phyloP scores from a whole-genome alignment of 2,113 vertebrate species.

The Gambusia holbrooki region DNA sequence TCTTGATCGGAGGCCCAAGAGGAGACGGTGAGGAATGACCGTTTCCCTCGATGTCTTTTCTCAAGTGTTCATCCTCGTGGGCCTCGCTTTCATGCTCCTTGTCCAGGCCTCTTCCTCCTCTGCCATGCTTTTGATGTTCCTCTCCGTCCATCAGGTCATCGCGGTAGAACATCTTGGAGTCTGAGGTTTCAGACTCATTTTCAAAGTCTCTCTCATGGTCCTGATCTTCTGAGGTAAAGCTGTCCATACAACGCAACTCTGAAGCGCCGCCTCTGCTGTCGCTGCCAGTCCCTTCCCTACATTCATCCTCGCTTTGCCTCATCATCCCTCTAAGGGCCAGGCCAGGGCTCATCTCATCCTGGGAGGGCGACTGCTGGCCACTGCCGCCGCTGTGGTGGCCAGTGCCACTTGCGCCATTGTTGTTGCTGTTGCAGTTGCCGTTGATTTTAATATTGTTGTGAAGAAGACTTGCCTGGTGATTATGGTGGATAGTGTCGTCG shows the following conservation, averaged over 20 bases:
- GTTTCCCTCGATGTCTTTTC: constrained; percentile 87
- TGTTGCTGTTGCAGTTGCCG: constrained; percentile 88
- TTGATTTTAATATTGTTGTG: constrained; percentile 80
- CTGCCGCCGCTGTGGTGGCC: constrained; percentile 88
- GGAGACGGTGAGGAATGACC: constrained; percentile 84
- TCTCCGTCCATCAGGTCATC: constrained; percentile 93
- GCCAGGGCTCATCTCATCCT: constrained; percentile 94
- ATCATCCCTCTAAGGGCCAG: constrained; percentile 91
- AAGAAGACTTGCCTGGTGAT: constrained; percentile 69
- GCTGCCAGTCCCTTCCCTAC: constrained; percentile 81
- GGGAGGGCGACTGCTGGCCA: constrained; percentile 93
- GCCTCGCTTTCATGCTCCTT: constrained; percentile 71
- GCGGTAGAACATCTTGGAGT: constrained; percentile 89
- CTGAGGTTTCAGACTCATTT: constrained; percentile 96
- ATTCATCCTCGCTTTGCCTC: constrained; percentile 84
- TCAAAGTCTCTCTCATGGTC: constrained; percentile 98
- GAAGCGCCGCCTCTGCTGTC: constrained; percentile 75
- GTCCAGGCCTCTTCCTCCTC: constrained; percentile 56
- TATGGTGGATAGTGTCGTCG: constrained; percentile 77
- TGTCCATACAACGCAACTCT: constrained; percentile 91
- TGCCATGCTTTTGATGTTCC: constrained; percentile 77
- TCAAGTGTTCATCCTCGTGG: constrained; percentile 69
- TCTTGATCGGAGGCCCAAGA: constrained; percentile 90
- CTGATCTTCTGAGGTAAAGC: constrained; percentile 97
- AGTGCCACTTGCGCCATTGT: constrained; percentile 84